A percentile compares a stretch with the other conserved stretches of the same genome.
phyloP scores from a whole-genome alignment of 2,113 vertebrate genomes.

The Sula dactylatra region DNA sequence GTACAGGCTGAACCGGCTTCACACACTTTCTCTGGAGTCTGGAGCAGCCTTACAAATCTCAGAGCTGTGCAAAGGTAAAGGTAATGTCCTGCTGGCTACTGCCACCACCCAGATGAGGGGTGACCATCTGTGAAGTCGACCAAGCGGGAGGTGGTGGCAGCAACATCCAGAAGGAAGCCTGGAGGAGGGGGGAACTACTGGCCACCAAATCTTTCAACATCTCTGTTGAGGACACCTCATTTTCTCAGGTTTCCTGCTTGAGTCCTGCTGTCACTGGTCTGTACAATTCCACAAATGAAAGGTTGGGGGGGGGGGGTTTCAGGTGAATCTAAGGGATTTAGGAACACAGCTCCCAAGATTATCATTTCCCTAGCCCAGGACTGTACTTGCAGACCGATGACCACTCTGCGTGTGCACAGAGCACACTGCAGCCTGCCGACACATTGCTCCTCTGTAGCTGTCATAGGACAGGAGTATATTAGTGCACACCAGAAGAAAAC shows the following conservation, averaged over 20 bases:
- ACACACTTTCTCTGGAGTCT: neutral
- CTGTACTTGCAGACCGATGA: neutral
- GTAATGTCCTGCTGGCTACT: neutral
- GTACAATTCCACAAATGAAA: neutral
- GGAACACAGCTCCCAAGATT: neutral
- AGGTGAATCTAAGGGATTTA: neutral
- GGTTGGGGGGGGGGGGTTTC: fast-evolving
- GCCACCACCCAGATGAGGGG: neutral
- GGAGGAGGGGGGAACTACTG: neutral
- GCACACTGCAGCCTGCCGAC: neutral
- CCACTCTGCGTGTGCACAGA: fast-evolving
- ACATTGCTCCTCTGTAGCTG: neutral
- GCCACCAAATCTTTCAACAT: neutral
- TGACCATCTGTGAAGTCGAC: neutral
- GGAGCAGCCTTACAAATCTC: neutral
- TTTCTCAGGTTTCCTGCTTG: neutral
- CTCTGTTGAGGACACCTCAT: neutral
- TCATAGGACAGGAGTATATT: neutral
- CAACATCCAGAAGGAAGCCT: neutral
- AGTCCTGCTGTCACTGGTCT: neutral
- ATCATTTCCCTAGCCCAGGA: neutral
- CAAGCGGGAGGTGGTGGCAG: neutral
- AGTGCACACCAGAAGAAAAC: neutral
- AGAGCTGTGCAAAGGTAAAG: neutral
- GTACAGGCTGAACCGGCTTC: neutral